Evolutionary conservation across 1,140 invertebrate species (phyloP).

Genomic region (Drosophila littoralis): DNA sequence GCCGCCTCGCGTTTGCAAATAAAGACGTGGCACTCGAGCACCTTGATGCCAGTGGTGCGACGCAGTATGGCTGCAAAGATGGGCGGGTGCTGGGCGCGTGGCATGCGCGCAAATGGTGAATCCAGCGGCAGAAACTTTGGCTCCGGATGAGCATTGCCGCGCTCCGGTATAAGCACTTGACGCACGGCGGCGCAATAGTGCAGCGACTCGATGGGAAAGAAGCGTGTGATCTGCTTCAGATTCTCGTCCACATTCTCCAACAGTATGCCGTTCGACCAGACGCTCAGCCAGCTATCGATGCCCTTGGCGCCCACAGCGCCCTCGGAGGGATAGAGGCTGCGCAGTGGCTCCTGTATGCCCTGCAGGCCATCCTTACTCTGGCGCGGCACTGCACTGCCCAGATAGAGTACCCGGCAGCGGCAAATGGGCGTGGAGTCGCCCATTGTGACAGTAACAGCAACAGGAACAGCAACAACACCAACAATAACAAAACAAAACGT

Average conservation of each 20-base stretch:
- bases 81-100: constrained; percentile 95
- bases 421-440: constrained; percentile 95
- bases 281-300: constrained; percentile 98
- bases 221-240: constrained; percentile 96
- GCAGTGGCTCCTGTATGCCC: constrained; percentile 98
- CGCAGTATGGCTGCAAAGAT: constrained; percentile 98
- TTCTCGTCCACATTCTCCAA: constrained; percentile 98
- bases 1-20: constrained; percentile 98
- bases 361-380: constrained; percentile 98
- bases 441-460: constrained; percentile 48
- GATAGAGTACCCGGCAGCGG: constrained; percentile 98
- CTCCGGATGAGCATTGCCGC: constrained; percentile 85
- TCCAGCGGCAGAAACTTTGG: constrained; percentile 98
- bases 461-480: constrained; percentile 1
- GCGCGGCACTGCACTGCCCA: constrained; percentile 98
- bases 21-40: constrained; percentile 99
- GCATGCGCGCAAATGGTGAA: constrained; percentile 96
- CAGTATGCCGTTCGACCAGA: constrained; percentile 98
- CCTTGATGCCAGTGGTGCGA: constrained; percentile 98
- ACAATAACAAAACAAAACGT: constrained; percentile 22
- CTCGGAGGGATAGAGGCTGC: constrained; percentile 94
- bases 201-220: constrained; percentile 98
- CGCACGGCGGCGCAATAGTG: constrained; percentile 99
- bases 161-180: constrained; percentile 89
- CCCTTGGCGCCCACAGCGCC: constrained; percentile 94